Conservation (phyloP, 2,888 invertebrate species). For the Scaptomyza parva region DNA sequence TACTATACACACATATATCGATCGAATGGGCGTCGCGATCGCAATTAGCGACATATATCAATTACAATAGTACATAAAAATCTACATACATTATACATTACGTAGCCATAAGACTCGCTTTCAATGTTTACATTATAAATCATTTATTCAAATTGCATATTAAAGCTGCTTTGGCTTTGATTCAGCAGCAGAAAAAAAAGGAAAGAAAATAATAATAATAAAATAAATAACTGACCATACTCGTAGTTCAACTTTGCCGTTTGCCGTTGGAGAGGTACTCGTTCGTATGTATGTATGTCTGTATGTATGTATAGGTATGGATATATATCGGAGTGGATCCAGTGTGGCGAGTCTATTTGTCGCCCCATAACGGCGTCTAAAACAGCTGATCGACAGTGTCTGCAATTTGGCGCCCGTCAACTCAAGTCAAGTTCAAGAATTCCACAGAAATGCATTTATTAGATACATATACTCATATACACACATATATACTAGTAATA, state of each 20-base stretch:
- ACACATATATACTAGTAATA: slow-evolving; percentile 26
- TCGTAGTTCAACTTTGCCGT: not conserved
- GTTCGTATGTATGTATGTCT: not conserved
- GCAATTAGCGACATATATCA: slow-evolving; percentile 80
- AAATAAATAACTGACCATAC: slow-evolving; percentile 14
- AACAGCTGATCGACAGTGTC: slow-evolving; percentile 67
- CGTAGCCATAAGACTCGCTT: slow-evolving; percentile 33
- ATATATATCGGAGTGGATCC: slow-evolving; percentile 12
- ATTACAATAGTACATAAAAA: slow-evolving; percentile 65
- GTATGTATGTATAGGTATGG: not conserved
- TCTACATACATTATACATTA: slow-evolving; percentile 25
- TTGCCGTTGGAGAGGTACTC: not conserved
- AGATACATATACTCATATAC: slow-evolving; percentile 20
- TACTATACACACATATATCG: not conserved
- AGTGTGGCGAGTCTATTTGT: slow-evolving; percentile 60
- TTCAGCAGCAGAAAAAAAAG: too few relatives aligned
- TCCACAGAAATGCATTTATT: slow-evolving; percentile 39
- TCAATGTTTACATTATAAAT: slow-evolving; percentile 80
- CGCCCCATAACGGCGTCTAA: slow-evolving; percentile 51
- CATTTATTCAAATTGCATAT: slow-evolving; percentile 80
- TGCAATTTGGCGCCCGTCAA: slow-evolving; percentile 45
- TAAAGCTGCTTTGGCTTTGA: slow-evolving; percentile 40
- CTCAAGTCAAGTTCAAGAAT: slow-evolving; percentile 45
- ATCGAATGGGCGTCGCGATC: slow-evolving; percentile 65
- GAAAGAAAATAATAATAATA: not conserved